Conservation (phyloP, 2,888 invertebrate genomes). For the Flexamia atlantica region DNA sequence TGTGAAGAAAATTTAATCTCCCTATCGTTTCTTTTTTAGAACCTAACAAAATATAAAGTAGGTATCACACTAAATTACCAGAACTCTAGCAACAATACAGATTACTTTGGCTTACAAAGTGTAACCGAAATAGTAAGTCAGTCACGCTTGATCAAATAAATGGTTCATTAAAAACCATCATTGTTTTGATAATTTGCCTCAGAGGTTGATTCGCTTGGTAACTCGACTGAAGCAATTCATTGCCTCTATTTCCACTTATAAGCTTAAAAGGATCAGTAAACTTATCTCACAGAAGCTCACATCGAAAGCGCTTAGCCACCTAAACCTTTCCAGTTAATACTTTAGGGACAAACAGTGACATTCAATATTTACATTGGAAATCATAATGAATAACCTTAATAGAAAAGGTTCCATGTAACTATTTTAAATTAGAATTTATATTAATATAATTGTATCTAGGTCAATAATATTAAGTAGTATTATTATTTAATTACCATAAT, state of each 20-base stretch:
- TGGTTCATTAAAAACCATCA: neutral
- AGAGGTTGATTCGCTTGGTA: neutral
- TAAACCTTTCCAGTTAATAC: slow-evolving; percentile 10
- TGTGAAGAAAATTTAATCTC: no score
- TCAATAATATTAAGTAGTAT: no score
- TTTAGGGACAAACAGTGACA: neutral
- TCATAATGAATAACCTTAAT: neutral
- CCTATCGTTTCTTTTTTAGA: no score
- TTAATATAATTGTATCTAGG: no score
- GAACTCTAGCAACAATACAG: neutral
- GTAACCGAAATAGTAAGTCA: neutral
- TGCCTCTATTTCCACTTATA: slow-evolving; percentile 3
- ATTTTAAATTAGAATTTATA: no score
- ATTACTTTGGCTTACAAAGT: neutral
- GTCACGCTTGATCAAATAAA: neutral
- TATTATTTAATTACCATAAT: no score
- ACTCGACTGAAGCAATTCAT: neutral
- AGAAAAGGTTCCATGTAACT: neutral
- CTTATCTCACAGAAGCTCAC: slow-evolving; percentile 1
- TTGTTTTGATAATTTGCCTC: neutral
- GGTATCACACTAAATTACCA: no score
- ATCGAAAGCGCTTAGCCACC: slow-evolving; percentile 16
- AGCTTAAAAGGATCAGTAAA: slow-evolving; percentile 13
- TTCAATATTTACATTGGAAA: slow-evolving; percentile 6
- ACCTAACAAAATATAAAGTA: no score